Percentiles rank a stretch among this genome's conserved stretches.
These are phyloP conservation scores for Gymnobelideus leadbeateri DNA, from an alignment of 2,113 vertebrate genomes.

Conservation along the genomic window DNA sequence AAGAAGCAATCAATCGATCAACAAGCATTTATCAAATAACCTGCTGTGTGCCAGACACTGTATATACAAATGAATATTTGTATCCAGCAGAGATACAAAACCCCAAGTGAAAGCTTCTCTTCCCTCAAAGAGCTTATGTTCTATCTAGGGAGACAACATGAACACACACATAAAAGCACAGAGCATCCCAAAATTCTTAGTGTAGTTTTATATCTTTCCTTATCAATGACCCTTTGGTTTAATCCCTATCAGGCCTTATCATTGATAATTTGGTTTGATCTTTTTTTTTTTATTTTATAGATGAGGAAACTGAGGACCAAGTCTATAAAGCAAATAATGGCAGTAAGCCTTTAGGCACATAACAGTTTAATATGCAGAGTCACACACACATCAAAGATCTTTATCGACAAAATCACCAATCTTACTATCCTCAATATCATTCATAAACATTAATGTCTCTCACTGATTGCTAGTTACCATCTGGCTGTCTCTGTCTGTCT, in stretches of 20 bases:
- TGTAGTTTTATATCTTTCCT: neutral
- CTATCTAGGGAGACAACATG: neutral
- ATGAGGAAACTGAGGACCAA: neutral
- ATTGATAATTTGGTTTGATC: neutral
- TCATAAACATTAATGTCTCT: neutral
- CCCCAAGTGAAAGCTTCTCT: neutral
- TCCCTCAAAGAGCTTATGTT: neutral
- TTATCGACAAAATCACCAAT: neutral
- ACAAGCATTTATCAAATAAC: neutral
- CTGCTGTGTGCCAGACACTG: neutral
- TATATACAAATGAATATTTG: too few species aligned
- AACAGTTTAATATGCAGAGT: neutral
- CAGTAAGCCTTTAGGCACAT: neutral
- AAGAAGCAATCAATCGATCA: neutral
- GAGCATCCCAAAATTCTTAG: neutral
- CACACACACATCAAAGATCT: neutral
- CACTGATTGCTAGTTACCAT: neutral
- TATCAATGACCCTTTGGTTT: neutral
- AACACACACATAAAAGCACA: neutral
- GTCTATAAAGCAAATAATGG: neutral
- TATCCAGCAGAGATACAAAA: neutral
- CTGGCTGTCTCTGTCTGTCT: neutral
- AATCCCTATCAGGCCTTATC: neutral
- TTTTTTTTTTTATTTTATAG: neutral
- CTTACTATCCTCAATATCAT: neutral